These are phyloP conservation scores for Pogonognathellus flavescens DNA, from an alignment of 1,140 invertebrate species.

Conservation along the genomic window DNA sequence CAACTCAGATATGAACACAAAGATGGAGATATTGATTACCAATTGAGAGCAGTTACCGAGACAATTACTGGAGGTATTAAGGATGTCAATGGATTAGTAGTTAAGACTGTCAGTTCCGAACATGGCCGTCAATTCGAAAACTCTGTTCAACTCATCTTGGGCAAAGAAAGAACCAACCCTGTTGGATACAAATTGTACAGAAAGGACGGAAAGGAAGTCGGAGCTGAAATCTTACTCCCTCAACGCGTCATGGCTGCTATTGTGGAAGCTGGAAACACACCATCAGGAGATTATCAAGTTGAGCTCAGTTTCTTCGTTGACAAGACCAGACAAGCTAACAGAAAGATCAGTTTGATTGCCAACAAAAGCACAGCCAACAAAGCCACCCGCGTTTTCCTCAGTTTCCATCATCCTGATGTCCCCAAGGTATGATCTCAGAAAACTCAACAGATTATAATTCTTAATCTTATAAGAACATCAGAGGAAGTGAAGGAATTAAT, in stretches of 20 bases:
- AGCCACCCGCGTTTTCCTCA: background rate
- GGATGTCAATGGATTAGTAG: constrained; percentile 49
- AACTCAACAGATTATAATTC: background rate
- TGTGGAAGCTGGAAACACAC: background rate
- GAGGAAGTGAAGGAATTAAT: too few species aligned
- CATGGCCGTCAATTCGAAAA: constrained; percentile 54
- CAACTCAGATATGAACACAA: constrained; percentile 24
- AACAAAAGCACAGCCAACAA: background rate
- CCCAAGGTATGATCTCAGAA: constrained; percentile 55
- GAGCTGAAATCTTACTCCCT: constrained; percentile 61
- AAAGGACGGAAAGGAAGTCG: constrained; percentile 51
- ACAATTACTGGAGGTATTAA: background rate
- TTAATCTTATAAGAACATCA: too few species aligned
- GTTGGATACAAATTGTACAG: constrained; percentile 61
- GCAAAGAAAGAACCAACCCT: constrained; percentile 52
- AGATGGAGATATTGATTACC: constrained; percentile 54
- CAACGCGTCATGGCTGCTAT: constrained; percentile 49
- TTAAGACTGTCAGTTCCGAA: constrained; percentile 21
- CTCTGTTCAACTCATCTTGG: constrained; percentile 53
- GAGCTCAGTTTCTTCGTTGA: constrained; percentile 61
- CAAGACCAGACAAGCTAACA: constrained; percentile 56
- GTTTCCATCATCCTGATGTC: constrained; percentile 60
- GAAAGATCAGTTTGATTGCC: constrained; percentile 46
- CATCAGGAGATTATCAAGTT: constrained; percentile 14
- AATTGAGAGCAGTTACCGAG: constrained; percentile 35